These are phyloP conservation scores for Phyto melanocephala DNA, from an alignment of 2,888 invertebrate genomes.

Conservation along the genomic window DNA sequence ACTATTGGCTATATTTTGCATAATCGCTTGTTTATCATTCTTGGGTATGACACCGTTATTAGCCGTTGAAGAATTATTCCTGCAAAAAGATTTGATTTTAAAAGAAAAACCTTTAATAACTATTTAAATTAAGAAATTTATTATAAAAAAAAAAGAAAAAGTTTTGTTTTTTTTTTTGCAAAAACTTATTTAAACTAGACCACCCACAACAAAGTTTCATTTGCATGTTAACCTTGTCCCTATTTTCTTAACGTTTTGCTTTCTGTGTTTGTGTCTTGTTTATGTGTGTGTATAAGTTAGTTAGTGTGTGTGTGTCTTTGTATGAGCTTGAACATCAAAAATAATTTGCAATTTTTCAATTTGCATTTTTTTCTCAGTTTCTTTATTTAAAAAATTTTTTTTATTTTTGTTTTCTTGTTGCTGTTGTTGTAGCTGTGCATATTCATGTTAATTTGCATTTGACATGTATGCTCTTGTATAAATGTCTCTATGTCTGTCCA, in stretches of 20 bases:
- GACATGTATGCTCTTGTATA: conserved; percentile 47
- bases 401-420: not conserved
- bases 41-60: conserved; percentile 76
- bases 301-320: not conserved
- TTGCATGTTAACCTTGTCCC: not conserved
- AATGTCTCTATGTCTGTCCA: not conserved
- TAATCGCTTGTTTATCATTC: conserved; percentile 84
- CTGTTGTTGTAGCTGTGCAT: conserved; percentile 29
- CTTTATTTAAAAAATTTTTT: too few species aligned
- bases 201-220: not conserved
- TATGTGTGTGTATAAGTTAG: not conserved
- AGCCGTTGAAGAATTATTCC: conserved; percentile 70
- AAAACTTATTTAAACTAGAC: not conserved
- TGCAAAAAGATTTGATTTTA: conserved; percentile 43
- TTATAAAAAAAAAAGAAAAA: too few species aligned
- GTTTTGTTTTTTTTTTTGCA: not conserved
- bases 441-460: conserved; percentile 58
- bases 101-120: not conserved
- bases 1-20: conserved; percentile 85
- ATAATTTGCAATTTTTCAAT: conserved; percentile 59
- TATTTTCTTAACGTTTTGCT: not conserved
- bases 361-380: conserved; percentile 28
- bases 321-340: conserved; percentile 54
- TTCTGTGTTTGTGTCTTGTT: not conserved
- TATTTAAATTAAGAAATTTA: not conserved